Conservation (phyloP, 1,140 invertebrate species). For the Penaeus vannamei region DNA sequence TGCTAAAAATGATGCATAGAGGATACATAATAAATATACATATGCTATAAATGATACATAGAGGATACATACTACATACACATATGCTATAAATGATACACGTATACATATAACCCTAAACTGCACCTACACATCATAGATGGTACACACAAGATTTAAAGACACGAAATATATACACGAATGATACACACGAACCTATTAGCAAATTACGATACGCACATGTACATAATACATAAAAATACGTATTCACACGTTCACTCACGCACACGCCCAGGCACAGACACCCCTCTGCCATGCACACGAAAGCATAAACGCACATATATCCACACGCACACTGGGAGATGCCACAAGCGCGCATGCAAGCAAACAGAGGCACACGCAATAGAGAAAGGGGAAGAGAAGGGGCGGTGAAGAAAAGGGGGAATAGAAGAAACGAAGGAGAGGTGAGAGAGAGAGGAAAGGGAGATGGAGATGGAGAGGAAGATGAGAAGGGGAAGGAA, state of each 20-base stretch:
- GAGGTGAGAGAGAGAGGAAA: not conserved
- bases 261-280: not conserved
- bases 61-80: no score
- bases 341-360: not conserved
- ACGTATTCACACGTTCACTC: not conserved
- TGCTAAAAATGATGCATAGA: no score
- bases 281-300: not conserved
- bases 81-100: no score
- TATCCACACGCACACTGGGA: no score
- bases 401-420: not conserved
- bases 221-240: not conserved
- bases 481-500: not conserved
- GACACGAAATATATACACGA: not conserved
- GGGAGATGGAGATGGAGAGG: not conserved
- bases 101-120: not conserved
- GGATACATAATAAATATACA: no score
- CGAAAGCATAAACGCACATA: not conserved
- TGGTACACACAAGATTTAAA: not conserved
- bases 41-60: no score
- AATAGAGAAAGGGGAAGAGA: not conserved
- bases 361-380: not conserved
- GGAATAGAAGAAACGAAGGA: not conserved
- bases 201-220: not conserved
- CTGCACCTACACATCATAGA: not conserved
- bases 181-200: not conserved